Percentiles rank a stretch among this genome's conserved stretches.
These are phyloP conservation scores for Xiphophorus couchianus DNA, from an alignment of 2,113 vertebrate species.

Conservation along the genomic window DNA sequence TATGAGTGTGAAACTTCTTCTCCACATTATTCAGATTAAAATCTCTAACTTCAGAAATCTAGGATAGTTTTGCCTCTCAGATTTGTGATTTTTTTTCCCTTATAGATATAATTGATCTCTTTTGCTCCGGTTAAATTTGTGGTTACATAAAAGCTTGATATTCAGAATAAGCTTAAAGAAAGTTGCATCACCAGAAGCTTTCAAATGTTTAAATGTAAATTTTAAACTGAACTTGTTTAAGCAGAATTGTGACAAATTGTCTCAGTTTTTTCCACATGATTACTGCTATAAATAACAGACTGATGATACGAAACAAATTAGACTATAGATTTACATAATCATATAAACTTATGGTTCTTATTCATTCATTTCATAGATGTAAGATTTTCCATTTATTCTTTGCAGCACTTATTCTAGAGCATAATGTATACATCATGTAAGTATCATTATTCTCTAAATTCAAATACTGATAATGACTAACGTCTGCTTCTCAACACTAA, in stretches of 20 bases:
- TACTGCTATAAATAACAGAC: background rate
- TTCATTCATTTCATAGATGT: background rate
- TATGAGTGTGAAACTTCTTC: too few relatives aligned
- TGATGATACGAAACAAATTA: background rate
- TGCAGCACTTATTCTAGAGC: background rate
- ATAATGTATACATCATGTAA: too few relatives aligned
- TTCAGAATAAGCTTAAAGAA: background rate
- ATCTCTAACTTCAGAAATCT: background rate
- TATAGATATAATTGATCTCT: background rate
- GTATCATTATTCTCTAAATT: too few relatives aligned
- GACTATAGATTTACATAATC: background rate
- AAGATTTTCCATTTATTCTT: background rate
- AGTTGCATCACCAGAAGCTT: background rate
- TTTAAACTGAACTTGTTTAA: background rate
- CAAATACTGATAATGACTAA: too few relatives aligned
- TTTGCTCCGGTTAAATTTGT: background rate
- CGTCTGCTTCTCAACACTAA: too few relatives aligned
- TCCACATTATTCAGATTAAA: background rate
- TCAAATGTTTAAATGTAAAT: background rate
- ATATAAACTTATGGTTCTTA: too few relatives aligned
- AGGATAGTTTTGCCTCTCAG: too few relatives aligned
- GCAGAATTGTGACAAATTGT: too few relatives aligned
- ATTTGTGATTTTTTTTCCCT: background rate
- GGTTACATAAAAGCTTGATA: background rate
- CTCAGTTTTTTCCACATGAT: background rate